Percentiles rank a stretch among this genome's conserved stretches.
Conservation (phyloP, 1,140 invertebrate genomes). For the Ceratosolen fusciceps region DNA sequence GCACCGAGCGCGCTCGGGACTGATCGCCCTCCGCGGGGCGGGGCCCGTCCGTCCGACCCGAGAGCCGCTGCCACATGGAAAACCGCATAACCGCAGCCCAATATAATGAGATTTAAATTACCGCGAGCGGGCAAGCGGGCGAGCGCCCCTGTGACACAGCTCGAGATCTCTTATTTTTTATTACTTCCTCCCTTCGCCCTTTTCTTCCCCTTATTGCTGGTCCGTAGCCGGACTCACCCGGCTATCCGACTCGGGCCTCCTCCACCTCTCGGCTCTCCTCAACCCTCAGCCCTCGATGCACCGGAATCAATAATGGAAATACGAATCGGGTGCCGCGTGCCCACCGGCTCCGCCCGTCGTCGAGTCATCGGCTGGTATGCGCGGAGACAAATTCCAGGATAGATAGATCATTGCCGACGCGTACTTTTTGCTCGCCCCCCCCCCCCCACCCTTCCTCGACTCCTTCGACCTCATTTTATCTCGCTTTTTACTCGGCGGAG, state of each 20-base stretch:
- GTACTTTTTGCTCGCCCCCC: neutral
- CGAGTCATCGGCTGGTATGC: constrained; percentile 20
- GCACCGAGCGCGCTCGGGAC: neutral
- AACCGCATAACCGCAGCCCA: constrained; percentile 64
- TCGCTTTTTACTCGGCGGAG: neutral
- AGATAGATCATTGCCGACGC: no score
- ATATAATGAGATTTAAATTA: constrained; percentile 71
- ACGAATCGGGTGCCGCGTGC: constrained; percentile 55
- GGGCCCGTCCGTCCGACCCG: constrained; percentile 27
- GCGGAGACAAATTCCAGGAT: constrained; percentile 40
- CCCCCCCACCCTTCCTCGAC: neutral
- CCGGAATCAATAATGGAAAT: constrained; percentile 61
- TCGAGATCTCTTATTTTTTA: neutral
- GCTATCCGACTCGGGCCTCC: no score
- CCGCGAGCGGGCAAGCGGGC: constrained; percentile 59
- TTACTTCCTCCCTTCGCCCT: neutral
- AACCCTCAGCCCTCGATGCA: neutral
- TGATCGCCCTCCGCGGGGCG: no score
- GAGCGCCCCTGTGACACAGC: constrained; percentile 63
- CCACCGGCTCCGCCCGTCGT: constrained; percentile 1
- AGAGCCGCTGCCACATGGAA: constrained; percentile 54
- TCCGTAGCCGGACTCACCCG: no score
- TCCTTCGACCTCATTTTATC: neutral
- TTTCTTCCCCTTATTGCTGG: constrained; percentile 12
- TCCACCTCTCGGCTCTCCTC: neutral